Conservation (phyloP, 2,797 vertebrate genomes). For the Ibycter americanus region DNA sequence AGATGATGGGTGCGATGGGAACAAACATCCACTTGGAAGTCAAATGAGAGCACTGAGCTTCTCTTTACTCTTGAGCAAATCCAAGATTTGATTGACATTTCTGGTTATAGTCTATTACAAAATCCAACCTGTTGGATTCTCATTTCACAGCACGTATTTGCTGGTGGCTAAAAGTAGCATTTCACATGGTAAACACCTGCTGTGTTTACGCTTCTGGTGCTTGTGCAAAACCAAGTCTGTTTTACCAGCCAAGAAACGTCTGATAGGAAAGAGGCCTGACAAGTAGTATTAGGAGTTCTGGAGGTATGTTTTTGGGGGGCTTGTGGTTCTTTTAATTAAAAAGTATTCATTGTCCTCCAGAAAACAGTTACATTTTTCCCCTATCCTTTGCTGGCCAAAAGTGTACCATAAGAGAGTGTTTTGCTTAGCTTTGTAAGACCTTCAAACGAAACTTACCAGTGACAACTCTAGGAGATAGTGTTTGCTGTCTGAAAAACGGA, state of each 20-base stretch:
- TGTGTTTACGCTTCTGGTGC: neutral
- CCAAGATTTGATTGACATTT: slow-evolving; percentile 45
- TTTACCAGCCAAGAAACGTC: neutral
- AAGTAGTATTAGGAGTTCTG: neutral
- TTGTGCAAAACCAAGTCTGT: neutral
- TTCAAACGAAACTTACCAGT: neutral
- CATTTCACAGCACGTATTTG: slow-evolving; percentile 22
- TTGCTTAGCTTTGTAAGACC: neutral
- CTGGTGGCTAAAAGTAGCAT: slow-evolving; percentile 37
- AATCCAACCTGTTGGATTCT: slow-evolving; percentile 15
- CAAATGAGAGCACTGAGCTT: slow-evolving; percentile 11
- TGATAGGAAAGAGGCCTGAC: neutral
- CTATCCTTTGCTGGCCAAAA: neutral
- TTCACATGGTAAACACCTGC: slow-evolving; percentile 1
- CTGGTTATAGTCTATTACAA: slow-evolving; percentile 53
- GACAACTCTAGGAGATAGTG: neutral
- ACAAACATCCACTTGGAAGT: neutral
- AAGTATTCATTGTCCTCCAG: neutral
- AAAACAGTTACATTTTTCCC: neutral
- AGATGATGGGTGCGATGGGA: neutral
- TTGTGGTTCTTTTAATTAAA: neutral
- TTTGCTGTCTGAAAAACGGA: neutral
- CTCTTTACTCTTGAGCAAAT: slow-evolving; percentile 25
- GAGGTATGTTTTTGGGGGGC: neutral
- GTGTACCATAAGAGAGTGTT: neutral